Evolutionary conservation across 2,797 vertebrate genomes (phyloP).

Genomic region (Poeciliopsis paucimaculata): DNA sequence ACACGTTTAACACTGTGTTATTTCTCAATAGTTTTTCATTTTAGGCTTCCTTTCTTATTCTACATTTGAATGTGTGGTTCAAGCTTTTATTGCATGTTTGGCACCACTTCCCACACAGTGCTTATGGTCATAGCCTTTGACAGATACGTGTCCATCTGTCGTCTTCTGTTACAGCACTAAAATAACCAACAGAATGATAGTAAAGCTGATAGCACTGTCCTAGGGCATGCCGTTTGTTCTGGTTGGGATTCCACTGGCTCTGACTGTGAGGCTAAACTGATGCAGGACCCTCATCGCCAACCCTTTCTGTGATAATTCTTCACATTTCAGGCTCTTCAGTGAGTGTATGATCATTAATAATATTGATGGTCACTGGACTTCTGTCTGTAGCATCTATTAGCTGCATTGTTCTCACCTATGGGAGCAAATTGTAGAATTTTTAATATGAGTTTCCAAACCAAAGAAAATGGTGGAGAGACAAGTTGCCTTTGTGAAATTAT

Average conservation of each 20-base stretch:
- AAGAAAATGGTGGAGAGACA: too few species aligned
- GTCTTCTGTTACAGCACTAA: background rate
- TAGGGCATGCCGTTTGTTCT: conserved; percentile 2
- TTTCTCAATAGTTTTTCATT: too few species aligned
- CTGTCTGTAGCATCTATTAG: conserved; percentile 50
- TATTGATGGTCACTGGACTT: background rate
- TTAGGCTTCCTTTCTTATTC: too few species aligned
- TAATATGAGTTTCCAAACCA: too few species aligned
- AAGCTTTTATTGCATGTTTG: conserved; percentile 72
- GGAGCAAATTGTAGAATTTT: conserved; percentile 32
- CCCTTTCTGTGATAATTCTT: background rate
- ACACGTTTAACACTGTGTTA: too few species aligned
- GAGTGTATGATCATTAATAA: conserved; percentile 6
- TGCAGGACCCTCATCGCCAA: conserved; percentile 1
- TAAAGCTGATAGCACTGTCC: background rate
- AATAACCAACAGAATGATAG: background rate
- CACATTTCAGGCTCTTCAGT: conserved; percentile 10
- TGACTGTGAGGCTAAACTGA: conserved; percentile 7
- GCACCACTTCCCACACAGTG: background rate
- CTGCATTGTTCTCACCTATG: conserved; percentile 48
- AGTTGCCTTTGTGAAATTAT: too few species aligned
- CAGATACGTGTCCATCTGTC: conserved; percentile 14
- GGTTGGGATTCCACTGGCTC: conserved; percentile 10
- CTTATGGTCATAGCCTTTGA: conserved; percentile 15
- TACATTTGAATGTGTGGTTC: conserved; percentile 66